These are phyloP conservation scores for Diaprepes abbreviatus DNA, from an alignment of 2,888 invertebrate genomes.

Conservation along the genomic window DNA sequence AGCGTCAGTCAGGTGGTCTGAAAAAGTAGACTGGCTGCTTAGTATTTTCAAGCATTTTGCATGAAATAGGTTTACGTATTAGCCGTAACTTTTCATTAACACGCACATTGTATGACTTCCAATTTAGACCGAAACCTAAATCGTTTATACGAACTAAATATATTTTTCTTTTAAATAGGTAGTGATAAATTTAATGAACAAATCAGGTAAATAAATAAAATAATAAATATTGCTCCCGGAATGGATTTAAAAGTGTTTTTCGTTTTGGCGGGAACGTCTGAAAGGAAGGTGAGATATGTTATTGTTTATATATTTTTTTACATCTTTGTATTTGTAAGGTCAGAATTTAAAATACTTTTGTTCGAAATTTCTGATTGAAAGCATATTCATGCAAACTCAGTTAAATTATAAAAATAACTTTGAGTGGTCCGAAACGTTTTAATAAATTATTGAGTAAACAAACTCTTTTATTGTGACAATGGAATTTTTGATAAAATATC, in stretches of 20 bases:
- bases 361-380: too few relatives aligned
- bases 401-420: too few relatives aligned
- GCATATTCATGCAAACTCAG: too few relatives aligned
- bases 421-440: too few relatives aligned
- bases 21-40: constrained; percentile 25
- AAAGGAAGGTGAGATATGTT: neutral
- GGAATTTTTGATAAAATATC: too few relatives aligned
- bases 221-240: neutral
- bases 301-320: too few relatives aligned
- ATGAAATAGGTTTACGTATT: constrained; percentile 30
- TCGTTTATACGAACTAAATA: neutral
- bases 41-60: constrained; percentile 36
- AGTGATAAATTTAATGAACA: too few relatives aligned
- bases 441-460: too few relatives aligned
- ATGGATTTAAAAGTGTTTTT: neutral
- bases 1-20: constrained; percentile 12
- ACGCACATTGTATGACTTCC: constrained; percentile 36
- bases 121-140: constrained; percentile 37
- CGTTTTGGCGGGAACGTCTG: neutral
- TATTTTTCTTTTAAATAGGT: too few relatives aligned
- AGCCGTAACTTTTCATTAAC: constrained; percentile 14
- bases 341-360: too few relatives aligned
- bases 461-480: too few relatives aligned
- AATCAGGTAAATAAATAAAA: neutral
- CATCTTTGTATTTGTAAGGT: too few relatives aligned